Conservation (phyloP, 2,113 vertebrate genomes). For the Apus apus region DNA sequence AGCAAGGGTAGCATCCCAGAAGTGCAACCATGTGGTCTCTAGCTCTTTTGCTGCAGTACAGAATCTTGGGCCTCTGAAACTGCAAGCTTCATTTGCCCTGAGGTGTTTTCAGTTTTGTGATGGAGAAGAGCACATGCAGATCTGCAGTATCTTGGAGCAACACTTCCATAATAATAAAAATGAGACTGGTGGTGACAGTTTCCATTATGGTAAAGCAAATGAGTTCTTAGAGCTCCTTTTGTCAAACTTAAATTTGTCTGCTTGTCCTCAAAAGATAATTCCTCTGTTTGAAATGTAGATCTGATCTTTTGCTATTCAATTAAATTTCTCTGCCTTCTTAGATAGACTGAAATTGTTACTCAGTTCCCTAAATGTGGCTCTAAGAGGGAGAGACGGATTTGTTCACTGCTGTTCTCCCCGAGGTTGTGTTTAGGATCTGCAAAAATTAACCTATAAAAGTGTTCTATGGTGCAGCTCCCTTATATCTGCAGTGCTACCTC, state of each 20-base stretch:
- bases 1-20: not conserved
- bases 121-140: not conserved
- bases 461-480: not conserved
- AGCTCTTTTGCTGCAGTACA: not conserved
- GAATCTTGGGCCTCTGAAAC: not conserved
- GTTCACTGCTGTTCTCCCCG: not conserved
- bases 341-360: not conserved
- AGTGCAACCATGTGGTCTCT: not conserved
- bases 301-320: not conserved
- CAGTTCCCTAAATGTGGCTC: not conserved
- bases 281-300: not conserved
- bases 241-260: conserved; percentile 10
- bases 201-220: not conserved
- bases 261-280: not conserved
- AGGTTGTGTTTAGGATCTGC: not conserved
- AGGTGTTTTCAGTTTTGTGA: not conserved
- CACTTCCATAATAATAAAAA: not conserved
- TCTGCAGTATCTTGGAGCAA: not conserved
- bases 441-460: not conserved
- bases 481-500: not conserved
- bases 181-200: not conserved
- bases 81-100: not conserved
- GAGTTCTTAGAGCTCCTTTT: not conserved
- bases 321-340: not conserved
- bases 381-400: not conserved